phyloP scores from a whole-genome alignment of 2,113 vertebrate species.

The Amphiprion percula region DNA sequence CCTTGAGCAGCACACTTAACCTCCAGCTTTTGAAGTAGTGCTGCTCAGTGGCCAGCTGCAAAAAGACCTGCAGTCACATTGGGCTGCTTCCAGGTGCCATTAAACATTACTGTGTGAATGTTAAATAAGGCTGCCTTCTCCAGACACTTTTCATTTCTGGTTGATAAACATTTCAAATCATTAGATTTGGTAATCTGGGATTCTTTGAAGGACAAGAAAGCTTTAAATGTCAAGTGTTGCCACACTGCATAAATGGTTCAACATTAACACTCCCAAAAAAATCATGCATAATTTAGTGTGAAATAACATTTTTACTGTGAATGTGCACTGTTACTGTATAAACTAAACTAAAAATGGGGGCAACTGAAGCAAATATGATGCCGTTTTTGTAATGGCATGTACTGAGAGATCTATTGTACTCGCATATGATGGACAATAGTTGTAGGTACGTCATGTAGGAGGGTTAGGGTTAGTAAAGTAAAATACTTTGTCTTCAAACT shows the following conservation, averaged over 20 bases:
- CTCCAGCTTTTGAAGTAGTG: slow-evolving; percentile 51
- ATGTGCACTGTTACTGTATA: background rate
- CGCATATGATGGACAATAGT: too few relatives aligned
- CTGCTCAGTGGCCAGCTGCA: slow-evolving; percentile 28
- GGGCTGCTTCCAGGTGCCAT: slow-evolving; percentile 41
- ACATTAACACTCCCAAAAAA: too few relatives aligned
- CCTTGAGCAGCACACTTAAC: slow-evolving; percentile 57
- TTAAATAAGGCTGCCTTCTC: slow-evolving; percentile 4
- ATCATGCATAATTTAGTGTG: too few relatives aligned
- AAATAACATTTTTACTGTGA: too few relatives aligned
- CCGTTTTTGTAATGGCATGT: background rate
- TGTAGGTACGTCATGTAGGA: too few relatives aligned
- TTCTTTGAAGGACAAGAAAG: background rate
- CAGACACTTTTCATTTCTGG: background rate
- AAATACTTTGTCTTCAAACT: too few relatives aligned
- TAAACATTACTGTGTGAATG: slow-evolving; percentile 37
- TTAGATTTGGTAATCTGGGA: background rate
- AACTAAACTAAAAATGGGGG: too few relatives aligned
- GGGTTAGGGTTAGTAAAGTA: too few relatives aligned
- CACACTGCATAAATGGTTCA: background rate
- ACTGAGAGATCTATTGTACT: too few relatives aligned
- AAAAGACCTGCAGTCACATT: slow-evolving; percentile 36
- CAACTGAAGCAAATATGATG: background rate
- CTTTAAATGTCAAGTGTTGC: background rate
- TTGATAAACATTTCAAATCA: slow-evolving; percentile 1